phyloP scores from a whole-genome alignment of 1,140 invertebrate species.

The Sinella curviseta region DNA sequence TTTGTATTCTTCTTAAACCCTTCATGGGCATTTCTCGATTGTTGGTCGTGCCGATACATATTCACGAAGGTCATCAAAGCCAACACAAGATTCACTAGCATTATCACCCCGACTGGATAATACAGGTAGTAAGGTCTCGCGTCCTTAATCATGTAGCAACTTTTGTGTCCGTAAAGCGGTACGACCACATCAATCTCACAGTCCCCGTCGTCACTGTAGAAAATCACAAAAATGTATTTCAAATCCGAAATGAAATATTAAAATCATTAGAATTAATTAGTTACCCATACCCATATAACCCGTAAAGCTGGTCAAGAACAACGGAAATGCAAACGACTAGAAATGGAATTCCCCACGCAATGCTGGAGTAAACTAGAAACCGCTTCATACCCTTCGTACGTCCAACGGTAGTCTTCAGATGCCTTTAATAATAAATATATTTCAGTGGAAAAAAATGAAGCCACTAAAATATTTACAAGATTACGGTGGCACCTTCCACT shows the following conservation, averaged over 20 bases:
- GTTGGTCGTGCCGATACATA: neutral
- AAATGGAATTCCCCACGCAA: conserved; percentile 4
- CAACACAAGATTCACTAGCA: neutral
- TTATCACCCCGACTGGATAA: neutral
- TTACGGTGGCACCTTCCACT: too few relatives aligned
- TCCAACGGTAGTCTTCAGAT: neutral
- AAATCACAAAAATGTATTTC: neutral
- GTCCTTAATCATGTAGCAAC: neutral
- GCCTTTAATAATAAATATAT: neutral
- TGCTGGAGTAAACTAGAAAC: neutral
- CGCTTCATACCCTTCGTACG: neutral
- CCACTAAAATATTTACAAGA: neutral
- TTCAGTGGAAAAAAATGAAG: too few relatives aligned
- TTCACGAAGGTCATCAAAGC: neutral
- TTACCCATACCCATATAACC: conserved; percentile 3
- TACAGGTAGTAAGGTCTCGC: neutral
- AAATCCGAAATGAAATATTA: neutral
- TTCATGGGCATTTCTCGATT: neutral
- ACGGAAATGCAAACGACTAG: neutral
- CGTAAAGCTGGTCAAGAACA: neutral
- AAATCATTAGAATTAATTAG: neutral
- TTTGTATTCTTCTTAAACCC: neutral
- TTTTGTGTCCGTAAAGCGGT: neutral
- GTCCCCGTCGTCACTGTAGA: neutral
- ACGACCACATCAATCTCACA: neutral